These are phyloP conservation scores for Aporophyla nigra DNA, from an alignment of 2,888 invertebrate species.

Conservation along the genomic window DNA sequence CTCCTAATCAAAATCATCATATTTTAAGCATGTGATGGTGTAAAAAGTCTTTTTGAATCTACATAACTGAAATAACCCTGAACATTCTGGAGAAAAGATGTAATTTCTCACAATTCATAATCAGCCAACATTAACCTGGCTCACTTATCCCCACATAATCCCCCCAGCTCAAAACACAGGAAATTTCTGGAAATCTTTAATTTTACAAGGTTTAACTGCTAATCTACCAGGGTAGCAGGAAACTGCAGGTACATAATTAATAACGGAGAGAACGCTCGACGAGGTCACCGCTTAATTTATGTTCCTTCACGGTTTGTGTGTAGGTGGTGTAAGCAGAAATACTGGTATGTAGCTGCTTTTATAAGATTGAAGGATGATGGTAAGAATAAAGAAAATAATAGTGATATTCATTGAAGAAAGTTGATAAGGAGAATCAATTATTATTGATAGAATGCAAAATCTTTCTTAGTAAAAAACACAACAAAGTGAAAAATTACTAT, in stretches of 20 bases:
- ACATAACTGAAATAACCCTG: not conserved
- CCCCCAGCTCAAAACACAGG: conserved; percentile 22
- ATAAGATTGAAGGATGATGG: too few species aligned
- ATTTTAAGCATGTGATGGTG: not conserved
- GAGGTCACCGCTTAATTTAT: conserved; percentile 54
- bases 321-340: conserved; percentile 1
- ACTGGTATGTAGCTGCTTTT: not conserved
- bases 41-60: not conserved
- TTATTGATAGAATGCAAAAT: too few species aligned
- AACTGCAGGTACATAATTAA: conserved; percentile 60
- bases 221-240: conserved; percentile 35
- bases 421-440: not conserved
- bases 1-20: not conserved
- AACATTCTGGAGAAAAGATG: not conserved
- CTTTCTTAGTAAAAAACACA: too few species aligned
- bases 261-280: conserved; percentile 34
- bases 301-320: conserved; percentile 37
- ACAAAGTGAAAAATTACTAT: too few species aligned
- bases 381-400: not conserved
- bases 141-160: conserved; percentile 14
- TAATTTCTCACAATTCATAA: conserved; percentile 4
- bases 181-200: conserved; percentile 46
- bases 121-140: not conserved
- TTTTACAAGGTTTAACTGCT: conserved; percentile 45
- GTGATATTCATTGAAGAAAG: not conserved